Percentiles rank a stretch among this genome's conserved stretches.
Conservation (phyloP, 35 echinoderm and acorn worm species). For the Patiria miniata region DNA sequence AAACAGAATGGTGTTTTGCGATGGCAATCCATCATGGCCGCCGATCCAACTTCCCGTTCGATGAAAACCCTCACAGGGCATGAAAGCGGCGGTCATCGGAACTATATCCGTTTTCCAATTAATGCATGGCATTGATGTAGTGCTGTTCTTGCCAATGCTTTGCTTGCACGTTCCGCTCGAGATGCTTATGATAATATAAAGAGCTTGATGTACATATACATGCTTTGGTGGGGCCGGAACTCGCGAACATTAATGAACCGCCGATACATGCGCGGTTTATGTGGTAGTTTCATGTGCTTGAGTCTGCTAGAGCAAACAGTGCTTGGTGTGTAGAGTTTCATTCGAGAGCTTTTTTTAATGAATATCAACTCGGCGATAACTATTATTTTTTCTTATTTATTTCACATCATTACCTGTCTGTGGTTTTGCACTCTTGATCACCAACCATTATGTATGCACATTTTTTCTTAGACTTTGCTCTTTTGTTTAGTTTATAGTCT, state of each 20-base stretch:
- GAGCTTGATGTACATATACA: too few species aligned
- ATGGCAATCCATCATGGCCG: too few species aligned
- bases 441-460: constrained; percentile 1
- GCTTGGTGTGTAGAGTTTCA: constrained; percentile 6
- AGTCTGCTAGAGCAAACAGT: too few species aligned
- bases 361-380: background rate
- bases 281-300: too few species aligned
- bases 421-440: constrained; percentile 22
- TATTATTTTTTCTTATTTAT: background rate
- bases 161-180: constrained; percentile 12
- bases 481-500: background rate
- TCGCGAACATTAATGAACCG: too few species aligned
- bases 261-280: too few species aligned
- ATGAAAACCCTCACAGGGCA: constrained; percentile 26
- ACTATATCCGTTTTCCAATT: background rate
- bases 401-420: constrained; percentile 33
- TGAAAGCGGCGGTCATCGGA: background rate
- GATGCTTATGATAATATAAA: too few species aligned
- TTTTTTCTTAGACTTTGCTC: constrained; percentile 19
- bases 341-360: background rate
- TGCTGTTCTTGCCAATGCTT: constrained; percentile 13
- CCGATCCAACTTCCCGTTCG: background rate
- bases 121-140: constrained; percentile 9
- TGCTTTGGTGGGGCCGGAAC: too few species aligned
- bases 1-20: too few species aligned